These are phyloP conservation scores for Stegana nigrithorax DNA, from an alignment of 2,888 invertebrate genomes.

Conservation along the genomic window DNA sequence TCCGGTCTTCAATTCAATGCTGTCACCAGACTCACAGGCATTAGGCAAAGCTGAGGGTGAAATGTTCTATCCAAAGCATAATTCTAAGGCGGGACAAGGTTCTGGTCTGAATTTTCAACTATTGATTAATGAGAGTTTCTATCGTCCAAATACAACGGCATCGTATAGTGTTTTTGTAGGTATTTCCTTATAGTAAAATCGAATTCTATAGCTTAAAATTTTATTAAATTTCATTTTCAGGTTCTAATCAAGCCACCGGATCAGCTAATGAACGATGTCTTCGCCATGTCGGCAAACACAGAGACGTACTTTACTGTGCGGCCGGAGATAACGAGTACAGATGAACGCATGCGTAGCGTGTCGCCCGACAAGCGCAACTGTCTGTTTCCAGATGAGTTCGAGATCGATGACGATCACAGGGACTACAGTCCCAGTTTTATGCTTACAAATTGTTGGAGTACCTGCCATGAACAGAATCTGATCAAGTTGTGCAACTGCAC, in stretches of 20 bases:
- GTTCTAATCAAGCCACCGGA: conserved; percentile 56
- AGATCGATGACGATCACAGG: conserved; percentile 33
- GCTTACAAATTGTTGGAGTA: conserved; percentile 57
- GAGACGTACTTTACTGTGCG: conserved; percentile 57
- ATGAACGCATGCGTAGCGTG: conserved; percentile 44
- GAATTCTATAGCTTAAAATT: neutral
- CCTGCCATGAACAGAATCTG: conserved; percentile 62
- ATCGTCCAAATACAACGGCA: conserved; percentile 35
- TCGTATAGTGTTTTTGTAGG: conserved; percentile 51
- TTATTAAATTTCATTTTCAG: conserved; percentile 29
- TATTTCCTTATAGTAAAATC: too few species aligned
- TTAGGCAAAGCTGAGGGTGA: conserved; percentile 32
- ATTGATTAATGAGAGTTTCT: conserved; percentile 37
- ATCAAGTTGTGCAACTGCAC: conserved; percentile 62
- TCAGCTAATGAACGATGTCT: conserved; percentile 47
- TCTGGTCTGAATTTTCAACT: conserved; percentile 50
- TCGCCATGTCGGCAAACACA: conserved; percentile 53
- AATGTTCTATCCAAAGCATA: conserved; percentile 54
- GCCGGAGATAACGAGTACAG: conserved; percentile 59
- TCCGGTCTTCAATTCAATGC: conserved; percentile 69
- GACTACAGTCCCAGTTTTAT: conserved; percentile 40
- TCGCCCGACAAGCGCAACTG: conserved; percentile 56
- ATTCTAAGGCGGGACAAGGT: conserved; percentile 54
- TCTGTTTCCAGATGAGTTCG: conserved; percentile 48
- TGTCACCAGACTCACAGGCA: conserved; percentile 32